Base-by-base conservation (phyloP, 2,888 invertebrate genomes). In the Alcis repandata region DNA sequence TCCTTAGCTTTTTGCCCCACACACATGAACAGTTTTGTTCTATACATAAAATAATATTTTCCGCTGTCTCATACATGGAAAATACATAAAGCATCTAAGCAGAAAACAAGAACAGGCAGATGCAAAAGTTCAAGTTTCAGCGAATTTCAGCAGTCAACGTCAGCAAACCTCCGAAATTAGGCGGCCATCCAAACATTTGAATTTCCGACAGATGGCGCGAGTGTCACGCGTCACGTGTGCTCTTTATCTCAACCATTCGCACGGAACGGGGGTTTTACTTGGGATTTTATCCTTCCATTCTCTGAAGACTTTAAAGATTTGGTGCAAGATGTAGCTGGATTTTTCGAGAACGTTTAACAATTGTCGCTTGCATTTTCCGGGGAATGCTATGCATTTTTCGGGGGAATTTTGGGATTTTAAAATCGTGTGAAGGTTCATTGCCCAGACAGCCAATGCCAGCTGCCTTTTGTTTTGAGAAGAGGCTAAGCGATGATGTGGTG, bases 271-370 rank as follows among this genome's bases (percentile, higher is more conserved):
- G 68, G 65, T 73, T 69, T 69, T 32, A 49, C 48, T 49, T 17
- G 68, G 70, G 68, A 69, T 73, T 71, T 73, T 73, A 73, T 71
- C 73, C 71, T 56, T 60, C 51, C 54, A 54, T 63, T 65, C 59
- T 61, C 53, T 65, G 67, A 63, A 27, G 68, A 67, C 67, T 72
- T 72, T 67, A 69, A 56, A 67, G 67, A 67, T 63, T 68, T 58
- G 48, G 60, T 51, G 20, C 38, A 43, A 65, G 60, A 60, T 58
- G 65, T 52, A 38, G 45, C 51, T 22, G 59, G 57, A 66, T 57
- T 61, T 60, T 66, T 61, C 60, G 15, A 40, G 57, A 64, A 48
- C 65, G 65, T 66, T 60, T 61, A 59, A 49, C 64, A 54, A 64
- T 56, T 64, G 59, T 53, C 56, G 22, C 19, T 43, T 27, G 43